A percentile compares a stretch with the other conserved stretches of the same genome.
These are phyloP conservation scores for Sminthurides aquaticus DNA, from an alignment of 2,888 invertebrate genomes.

Conservation along the genomic window DNA sequence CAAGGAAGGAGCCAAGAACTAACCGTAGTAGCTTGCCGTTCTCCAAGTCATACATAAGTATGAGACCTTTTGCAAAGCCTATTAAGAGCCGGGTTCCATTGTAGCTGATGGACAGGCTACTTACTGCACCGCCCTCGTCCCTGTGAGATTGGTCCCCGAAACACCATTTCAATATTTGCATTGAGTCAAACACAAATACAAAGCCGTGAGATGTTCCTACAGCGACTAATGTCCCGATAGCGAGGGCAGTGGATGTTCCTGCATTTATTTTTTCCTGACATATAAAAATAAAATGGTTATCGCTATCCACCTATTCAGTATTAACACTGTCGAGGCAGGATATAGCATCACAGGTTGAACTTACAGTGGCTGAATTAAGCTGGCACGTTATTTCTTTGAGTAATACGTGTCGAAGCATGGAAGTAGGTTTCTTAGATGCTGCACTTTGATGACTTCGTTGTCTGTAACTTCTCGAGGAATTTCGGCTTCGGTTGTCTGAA, in stretches of 20 bases:
- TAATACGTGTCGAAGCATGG: constrained; percentile 68
- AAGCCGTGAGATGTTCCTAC: constrained; percentile 92
- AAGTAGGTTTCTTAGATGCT: constrained; percentile 48
- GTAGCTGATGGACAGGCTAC: constrained; percentile 69
- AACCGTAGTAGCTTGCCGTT: constrained; percentile 63
- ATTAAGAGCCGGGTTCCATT: constrained; percentile 78
- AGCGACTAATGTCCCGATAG: constrained; percentile 68
- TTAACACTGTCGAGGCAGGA: too few relatives aligned
- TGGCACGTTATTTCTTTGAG: constrained; percentile 85
- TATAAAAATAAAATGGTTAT: constrained; percentile 4
- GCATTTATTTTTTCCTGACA: constrained; percentile 77
- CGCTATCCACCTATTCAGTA: too few relatives aligned
- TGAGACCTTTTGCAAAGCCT: constrained; percentile 71
- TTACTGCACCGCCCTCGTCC: constrained; percentile 55
- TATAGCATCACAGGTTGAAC: constrained; percentile 34
- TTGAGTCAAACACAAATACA: constrained; percentile 73
- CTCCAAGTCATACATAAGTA: constrained; percentile 77
- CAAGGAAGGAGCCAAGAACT: too few relatives aligned
- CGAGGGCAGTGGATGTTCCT: constrained; percentile 77
- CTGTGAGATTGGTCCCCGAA: constrained; percentile 52
- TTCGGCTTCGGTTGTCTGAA: constrained; percentile 44
- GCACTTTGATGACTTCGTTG: constrained; percentile 17
- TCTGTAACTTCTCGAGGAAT: constrained; percentile 39
- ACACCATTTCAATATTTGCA: constrained; percentile 85
- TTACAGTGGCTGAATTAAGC: constrained; percentile 73